Conservation (phyloP, 2,888 invertebrate genomes). For the Eudemis profundana region DNA sequence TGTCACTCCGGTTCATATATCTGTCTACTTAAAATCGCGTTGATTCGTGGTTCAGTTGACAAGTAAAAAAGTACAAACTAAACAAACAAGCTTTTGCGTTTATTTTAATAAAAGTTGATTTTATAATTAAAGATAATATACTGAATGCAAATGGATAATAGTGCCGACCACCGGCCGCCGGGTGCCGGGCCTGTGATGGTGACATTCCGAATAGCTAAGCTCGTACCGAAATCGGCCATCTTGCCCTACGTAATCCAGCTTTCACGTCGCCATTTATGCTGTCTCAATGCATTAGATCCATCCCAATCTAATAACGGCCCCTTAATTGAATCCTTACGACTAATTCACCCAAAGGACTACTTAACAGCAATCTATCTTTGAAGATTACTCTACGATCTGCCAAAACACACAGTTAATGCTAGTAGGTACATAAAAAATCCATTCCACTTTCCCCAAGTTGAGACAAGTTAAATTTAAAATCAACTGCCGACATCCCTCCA, state of each 20-base stretch:
- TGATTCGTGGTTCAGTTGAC: too few relatives aligned
- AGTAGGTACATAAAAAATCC: slow-evolving; percentile 71
- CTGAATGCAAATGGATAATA: too few relatives aligned
- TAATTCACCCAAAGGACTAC: slow-evolving; percentile 32
- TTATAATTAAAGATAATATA: too few relatives aligned
- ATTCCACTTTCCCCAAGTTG: slow-evolving; percentile 70
- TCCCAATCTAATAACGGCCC: slow-evolving; percentile 17
- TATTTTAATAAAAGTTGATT: too few relatives aligned
- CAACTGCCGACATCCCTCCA: slow-evolving; percentile 71
- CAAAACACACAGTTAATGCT: slow-evolving; percentile 70
- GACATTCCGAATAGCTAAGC: slow-evolving; percentile 21
- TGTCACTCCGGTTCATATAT: too few relatives aligned
- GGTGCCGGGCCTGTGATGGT: slow-evolving; percentile 6
- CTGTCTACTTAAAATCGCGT: too few relatives aligned
- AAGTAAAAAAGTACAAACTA: too few relatives aligned
- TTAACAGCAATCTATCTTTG: slow-evolving; percentile 34
- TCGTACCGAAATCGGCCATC: neutral
- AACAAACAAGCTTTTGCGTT: too few relatives aligned
- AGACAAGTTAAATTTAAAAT: slow-evolving; percentile 76
- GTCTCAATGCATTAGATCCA: slow-evolving; percentile 31
- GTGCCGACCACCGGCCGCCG: too few relatives aligned
- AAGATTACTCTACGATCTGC: slow-evolving; percentile 47
- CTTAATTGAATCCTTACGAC: slow-evolving; percentile 29
- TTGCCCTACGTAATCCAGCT: slow-evolving; percentile 5
- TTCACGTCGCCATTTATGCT: slow-evolving; percentile 14